Evolutionary conservation across 2,797 vertebrate genomes (phyloP).

Genomic region (Coccyzus lansbergi): DNA sequence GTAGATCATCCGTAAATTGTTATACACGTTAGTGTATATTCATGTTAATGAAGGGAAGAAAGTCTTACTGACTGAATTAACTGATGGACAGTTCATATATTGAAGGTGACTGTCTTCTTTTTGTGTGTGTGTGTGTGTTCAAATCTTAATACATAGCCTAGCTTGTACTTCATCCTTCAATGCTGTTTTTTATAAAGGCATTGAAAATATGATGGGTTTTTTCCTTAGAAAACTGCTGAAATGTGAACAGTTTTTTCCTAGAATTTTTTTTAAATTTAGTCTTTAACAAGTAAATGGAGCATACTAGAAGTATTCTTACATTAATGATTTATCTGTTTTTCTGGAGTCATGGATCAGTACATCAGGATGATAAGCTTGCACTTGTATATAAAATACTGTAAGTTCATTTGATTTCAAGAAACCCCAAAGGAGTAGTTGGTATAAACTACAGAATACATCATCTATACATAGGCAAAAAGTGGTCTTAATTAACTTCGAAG

Average conservation of each 20-base stretch:
- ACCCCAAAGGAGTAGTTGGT: background rate
- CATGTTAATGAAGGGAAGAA: background rate
- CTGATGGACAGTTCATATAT: background rate
- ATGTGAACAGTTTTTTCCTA: background rate
- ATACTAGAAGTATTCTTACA: background rate
- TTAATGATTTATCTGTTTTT: background rate
- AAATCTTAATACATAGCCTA: background rate
- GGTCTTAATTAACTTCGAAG: background rate
- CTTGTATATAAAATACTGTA: background rate
- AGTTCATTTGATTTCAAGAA: background rate
- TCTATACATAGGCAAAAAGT: background rate
- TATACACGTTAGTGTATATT: background rate
- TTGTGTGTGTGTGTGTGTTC: accelerated
- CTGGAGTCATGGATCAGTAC: background rate
- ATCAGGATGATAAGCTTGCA: background rate
- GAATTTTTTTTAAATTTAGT: background rate
- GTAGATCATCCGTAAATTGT: background rate
- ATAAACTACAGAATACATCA: background rate
- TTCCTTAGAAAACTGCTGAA: background rate
- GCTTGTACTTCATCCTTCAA: background rate
- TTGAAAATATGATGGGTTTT: background rate
- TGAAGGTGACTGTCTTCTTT: background rate
- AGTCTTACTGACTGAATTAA: background rate
- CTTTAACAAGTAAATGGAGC: background rate
- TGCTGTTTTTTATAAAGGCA: background rate